Percentiles rank a stretch among this genome's conserved stretches.
These are phyloP conservation scores for Saccostrea echinata DNA, from an alignment of 1,140 invertebrate genomes.

Conservation along the genomic window DNA sequence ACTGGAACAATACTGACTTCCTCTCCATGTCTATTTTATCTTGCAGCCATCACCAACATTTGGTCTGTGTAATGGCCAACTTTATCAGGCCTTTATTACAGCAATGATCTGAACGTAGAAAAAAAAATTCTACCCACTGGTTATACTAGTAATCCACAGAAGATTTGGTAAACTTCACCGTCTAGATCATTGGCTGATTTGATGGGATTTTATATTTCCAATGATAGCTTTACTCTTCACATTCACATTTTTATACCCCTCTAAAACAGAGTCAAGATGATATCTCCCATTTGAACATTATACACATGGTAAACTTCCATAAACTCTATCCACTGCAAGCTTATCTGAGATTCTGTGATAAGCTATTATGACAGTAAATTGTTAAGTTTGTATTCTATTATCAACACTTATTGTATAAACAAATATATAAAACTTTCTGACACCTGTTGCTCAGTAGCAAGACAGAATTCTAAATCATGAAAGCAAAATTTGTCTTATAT, in stretches of 20 bases:
- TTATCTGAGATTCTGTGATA: neutral
- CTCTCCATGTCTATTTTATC: neutral
- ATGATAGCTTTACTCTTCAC: neutral
- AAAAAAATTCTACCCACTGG: slow-evolving; percentile 10
- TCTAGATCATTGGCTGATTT: slow-evolving; percentile 21
- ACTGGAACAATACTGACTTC: neutral
- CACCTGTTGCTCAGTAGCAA: neutral
- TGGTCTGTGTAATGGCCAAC: slow-evolving; percentile 13
- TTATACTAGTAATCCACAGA: neutral
- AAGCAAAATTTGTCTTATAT: neutral
- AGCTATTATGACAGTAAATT: slow-evolving; percentile 35
- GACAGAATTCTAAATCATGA: neutral
- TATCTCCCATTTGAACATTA: slow-evolving; percentile 28
- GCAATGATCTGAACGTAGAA: neutral
- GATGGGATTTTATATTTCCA: slow-evolving; percentile 32
- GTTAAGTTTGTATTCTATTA: slow-evolving; percentile 20
- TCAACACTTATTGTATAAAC: slow-evolving; percentile 37
- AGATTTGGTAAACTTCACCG: neutral
- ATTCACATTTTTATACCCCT: slow-evolving; percentile 24
- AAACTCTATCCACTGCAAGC: neutral
- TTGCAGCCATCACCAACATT: slow-evolving; percentile 3
- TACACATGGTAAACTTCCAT: slow-evolving; percentile 29
- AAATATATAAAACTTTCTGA: slow-evolving; percentile 14
- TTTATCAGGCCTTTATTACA: slow-evolving; percentile 19
- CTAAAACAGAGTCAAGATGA: neutral